Conservation (phyloP, 2,797 vertebrate genomes). For the Semaprochilodus insignis region DNA sequence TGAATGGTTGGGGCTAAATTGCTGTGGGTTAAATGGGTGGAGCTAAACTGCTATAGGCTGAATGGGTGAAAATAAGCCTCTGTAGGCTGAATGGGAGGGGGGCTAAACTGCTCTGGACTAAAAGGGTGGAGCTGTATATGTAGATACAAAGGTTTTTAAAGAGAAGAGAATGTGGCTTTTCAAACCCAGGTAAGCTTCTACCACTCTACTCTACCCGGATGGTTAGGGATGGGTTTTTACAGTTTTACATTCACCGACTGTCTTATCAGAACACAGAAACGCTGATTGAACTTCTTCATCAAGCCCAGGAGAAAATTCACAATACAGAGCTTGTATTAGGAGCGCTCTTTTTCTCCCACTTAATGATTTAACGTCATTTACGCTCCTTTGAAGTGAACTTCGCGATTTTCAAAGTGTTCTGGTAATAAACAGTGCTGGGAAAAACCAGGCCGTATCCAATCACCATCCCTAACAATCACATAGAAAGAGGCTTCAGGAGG, state of each 20-base stretch:
- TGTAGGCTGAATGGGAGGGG: too few species aligned
- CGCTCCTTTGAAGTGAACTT: background rate
- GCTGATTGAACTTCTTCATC: background rate
- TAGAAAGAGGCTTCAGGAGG: background rate
- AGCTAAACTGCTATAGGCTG: too few species aligned
- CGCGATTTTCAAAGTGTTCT: background rate
- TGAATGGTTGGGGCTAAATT: too few species aligned
- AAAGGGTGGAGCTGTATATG: background rate
- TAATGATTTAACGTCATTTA: constrained; percentile 5
- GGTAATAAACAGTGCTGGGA: background rate
- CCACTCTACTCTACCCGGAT: background rate
- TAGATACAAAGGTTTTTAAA: background rate
- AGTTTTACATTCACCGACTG: background rate
- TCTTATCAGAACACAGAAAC: background rate
- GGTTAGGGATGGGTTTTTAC: constrained; percentile 27
- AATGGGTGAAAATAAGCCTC: too few species aligned
- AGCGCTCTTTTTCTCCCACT: background rate
- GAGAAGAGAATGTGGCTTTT: constrained; percentile 56
- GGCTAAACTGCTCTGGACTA: too few species aligned
- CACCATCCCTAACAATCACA: constrained; percentile 12
- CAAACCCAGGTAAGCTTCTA: constrained; percentile 29
- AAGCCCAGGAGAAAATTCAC: background rate
- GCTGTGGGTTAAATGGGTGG: too few species aligned
- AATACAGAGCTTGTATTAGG: background rate
- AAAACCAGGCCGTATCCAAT: background rate